Conservation (phyloP, 2,797 vertebrate genomes). For the Macroramphosus scolopax region DNA sequence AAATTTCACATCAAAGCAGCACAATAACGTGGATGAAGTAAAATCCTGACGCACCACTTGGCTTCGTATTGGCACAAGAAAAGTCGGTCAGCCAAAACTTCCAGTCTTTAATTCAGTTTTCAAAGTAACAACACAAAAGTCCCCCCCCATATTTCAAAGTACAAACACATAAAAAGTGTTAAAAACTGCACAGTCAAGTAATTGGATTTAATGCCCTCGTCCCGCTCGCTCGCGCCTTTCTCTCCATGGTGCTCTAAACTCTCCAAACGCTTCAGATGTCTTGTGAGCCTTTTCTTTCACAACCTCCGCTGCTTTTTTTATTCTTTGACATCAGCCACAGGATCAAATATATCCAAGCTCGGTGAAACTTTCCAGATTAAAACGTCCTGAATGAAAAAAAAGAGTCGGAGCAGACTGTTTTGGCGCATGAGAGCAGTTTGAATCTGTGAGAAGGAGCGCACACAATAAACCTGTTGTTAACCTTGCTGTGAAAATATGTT, state of each 20-base stretch:
- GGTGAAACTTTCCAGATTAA: constrained; percentile 75
- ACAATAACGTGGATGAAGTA: background rate
- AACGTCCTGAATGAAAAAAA: constrained; percentile 66
- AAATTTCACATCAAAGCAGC: constrained; percentile 8
- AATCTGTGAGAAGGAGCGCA: constrained; percentile 74
- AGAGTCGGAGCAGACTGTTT: constrained; percentile 69
- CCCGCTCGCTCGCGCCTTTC: constrained; percentile 73
- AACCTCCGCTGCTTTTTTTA: constrained; percentile 64
- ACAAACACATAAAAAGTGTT: constrained; percentile 72
- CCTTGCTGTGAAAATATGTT: constrained; percentile 99
- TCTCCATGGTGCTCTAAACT: constrained; percentile 73
- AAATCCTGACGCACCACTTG: constrained; percentile 33
- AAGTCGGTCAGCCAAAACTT: constrained; percentile 44
- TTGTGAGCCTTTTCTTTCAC: constrained; percentile 73
- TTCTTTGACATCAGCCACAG: constrained; percentile 68
- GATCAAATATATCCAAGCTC: constrained; percentile 76
- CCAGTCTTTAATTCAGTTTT: constrained; percentile 56
- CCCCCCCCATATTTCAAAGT: constrained; percentile 59
- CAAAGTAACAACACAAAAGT: constrained; percentile 43
- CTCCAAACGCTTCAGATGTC: constrained; percentile 71
- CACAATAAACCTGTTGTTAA: constrained; percentile 91
- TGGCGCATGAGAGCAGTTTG: constrained; percentile 80
- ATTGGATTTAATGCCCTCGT: constrained; percentile 82
- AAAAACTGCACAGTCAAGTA: constrained; percentile 76
- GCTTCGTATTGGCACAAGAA: constrained; percentile 42